Conservation (phyloP, 2,888 invertebrate genomes). For the Allophyes oxyacanthae region DNA sequence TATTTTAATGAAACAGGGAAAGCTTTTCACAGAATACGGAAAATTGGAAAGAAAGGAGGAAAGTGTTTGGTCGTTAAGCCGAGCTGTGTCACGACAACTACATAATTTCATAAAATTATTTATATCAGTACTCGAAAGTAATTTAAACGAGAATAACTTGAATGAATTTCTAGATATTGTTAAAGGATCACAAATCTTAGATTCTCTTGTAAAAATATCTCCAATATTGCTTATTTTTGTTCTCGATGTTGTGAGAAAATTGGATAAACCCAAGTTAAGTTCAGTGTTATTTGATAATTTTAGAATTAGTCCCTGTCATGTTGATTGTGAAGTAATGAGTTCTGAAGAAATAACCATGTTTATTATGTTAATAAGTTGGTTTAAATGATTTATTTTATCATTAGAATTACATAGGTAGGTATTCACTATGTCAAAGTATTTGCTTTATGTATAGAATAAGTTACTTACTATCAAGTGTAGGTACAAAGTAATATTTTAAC, state of each 20-base stretch:
- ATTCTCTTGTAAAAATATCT: no score
- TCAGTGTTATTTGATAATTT: background rate
- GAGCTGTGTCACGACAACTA: slow-evolving; percentile 6
- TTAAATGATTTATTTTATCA: no score
- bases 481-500: no score
- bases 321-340: background rate
- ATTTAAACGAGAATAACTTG: background rate
- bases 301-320: background rate
- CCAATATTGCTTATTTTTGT: background rate
- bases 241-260: background rate
- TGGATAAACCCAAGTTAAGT: background rate
- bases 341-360: background rate
- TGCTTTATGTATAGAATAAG: no score
- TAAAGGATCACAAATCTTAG: slow-evolving; percentile 14
- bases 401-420: no score
- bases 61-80: background rate
- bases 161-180: background rate
- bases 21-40: background rate
- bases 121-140: background rate
- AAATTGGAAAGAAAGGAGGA: slow-evolving; percentile 3
- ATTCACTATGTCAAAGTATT: no score
- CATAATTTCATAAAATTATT: background rate
- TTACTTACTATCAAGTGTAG: no score
- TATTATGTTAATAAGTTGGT: no score
- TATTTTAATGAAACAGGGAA: slow-evolving; percentile 9